Percentiles rank a stretch among this genome's conserved stretches.
Conservation (phyloP, 1,140 invertebrate species). For the Zaprionus africanus region DNA sequence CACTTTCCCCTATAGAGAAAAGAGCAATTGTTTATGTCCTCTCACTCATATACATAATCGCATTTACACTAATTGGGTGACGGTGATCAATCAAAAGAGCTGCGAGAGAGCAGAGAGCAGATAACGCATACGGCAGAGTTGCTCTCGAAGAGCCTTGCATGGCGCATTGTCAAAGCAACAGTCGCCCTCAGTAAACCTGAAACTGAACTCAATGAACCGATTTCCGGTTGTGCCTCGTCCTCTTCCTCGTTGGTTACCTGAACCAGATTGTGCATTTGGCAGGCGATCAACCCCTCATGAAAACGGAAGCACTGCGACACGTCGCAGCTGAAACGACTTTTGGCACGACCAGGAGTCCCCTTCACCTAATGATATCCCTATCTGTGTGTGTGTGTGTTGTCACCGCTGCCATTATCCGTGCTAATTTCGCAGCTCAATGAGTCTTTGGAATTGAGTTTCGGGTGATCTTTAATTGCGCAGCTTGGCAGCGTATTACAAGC, state of each 20-base stretch:
- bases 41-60: conserved; percentile 80
- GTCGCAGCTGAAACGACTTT: conserved; percentile 67
- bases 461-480: conserved; percentile 79
- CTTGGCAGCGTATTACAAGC: conserved; percentile 72
- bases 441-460: conserved; percentile 51
- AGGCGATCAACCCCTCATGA: conserved; percentile 57
- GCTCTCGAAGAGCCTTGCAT: conserved; percentile 18
- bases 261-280: conserved; percentile 79
- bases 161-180: conserved; percentile 62
- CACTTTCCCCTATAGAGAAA: conserved; percentile 27
- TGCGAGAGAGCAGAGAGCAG: neutral
- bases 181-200: conserved; percentile 50
- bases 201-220: conserved; percentile 68
- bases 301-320: conserved; percentile 68
- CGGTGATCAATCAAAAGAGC: conserved; percentile 78
- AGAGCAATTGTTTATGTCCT: conserved; percentile 55
- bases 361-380: neutral
- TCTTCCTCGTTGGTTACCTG: conserved; percentile 40
- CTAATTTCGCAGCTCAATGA: conserved; percentile 83
- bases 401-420: conserved; percentile 82
- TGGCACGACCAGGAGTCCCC: conserved; percentile 54
- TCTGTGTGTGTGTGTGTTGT: conserved; percentile 62
- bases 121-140: neutral
- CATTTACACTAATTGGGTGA: conserved; percentile 83
- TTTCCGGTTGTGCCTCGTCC: conserved; percentile 65